phyloP scores from a whole-genome alignment of 2,888 invertebrate species.

The Meandrusa payeni region DNA sequence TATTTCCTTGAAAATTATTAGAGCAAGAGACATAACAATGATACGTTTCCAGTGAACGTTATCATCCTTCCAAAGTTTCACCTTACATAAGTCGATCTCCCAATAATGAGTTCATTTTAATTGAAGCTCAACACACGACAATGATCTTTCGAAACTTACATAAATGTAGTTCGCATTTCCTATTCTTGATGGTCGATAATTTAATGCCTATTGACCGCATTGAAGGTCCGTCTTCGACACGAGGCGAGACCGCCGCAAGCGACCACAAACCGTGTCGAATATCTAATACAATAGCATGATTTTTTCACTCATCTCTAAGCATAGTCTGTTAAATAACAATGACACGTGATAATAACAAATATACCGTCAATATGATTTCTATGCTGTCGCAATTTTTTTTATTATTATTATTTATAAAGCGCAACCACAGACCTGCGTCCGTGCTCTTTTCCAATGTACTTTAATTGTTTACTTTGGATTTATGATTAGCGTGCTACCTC shows the following conservation, averaged over 20 bases:
- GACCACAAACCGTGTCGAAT: constrained; percentile 7
- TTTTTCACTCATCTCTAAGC: too few relatives aligned
- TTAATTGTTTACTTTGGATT: too few relatives aligned
- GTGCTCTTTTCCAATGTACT: too few relatives aligned
- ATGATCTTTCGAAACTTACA: too few relatives aligned
- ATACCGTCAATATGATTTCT: too few relatives aligned
- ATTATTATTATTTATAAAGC: too few relatives aligned
- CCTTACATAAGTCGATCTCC: background rate
- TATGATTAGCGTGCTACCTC: too few relatives aligned
- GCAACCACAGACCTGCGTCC: too few relatives aligned
- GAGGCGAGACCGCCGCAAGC: constrained; percentile 10
- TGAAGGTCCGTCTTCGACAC: constrained; percentile 8
- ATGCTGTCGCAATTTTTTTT: too few relatives aligned
- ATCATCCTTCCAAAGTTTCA: constrained; percentile 1
- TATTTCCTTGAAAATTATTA: background rate
- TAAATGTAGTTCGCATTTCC: constrained; percentile 3
- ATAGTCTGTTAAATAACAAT: too few relatives aligned
- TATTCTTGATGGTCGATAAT: background rate
- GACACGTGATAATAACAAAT: too few relatives aligned
- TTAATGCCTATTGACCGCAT: constrained; percentile 7
- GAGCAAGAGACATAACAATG: background rate
- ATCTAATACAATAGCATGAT: constrained; percentile 4
- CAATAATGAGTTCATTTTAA: background rate
- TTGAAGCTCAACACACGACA: background rate
- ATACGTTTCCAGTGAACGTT: too few relatives aligned